These are phyloP conservation scores for Centropus unirufus DNA, from an alignment of 2,113 vertebrate species.

Conservation along the genomic window DNA sequence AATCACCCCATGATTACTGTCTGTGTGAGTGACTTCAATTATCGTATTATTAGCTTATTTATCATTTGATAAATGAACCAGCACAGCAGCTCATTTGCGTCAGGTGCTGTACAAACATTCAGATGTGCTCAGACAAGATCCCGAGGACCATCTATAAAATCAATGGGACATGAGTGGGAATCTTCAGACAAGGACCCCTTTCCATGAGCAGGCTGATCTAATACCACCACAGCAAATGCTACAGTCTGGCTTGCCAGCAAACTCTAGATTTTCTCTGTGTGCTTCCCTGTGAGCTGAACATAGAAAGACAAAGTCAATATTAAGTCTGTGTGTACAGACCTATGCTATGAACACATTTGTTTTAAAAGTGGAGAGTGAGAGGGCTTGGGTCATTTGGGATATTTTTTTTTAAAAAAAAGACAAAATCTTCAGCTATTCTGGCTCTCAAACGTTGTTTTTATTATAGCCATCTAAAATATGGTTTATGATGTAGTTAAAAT, in stretches of 20 bases:
- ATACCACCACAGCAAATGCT: background rate
- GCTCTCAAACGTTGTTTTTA: background rate
- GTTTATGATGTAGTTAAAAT: conserved; percentile 25
- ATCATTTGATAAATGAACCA: conserved; percentile 48
- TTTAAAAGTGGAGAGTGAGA: background rate
- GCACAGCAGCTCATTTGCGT: accelerated
- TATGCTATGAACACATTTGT: background rate
- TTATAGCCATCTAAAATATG: background rate
- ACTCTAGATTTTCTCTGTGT: accelerated
- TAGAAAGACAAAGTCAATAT: background rate
- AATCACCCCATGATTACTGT: conserved; percentile 34
- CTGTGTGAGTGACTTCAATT: conserved; percentile 37
- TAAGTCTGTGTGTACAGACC: background rate
- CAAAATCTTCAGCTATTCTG: background rate
- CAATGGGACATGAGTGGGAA: background rate
- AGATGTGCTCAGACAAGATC: conserved; percentile 2
- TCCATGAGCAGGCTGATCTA: background rate
- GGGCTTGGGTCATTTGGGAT: background rate
- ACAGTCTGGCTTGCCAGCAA: background rate
- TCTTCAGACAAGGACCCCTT: background rate
- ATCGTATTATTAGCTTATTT: conserved; percentile 23
- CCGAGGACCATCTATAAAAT: background rate
- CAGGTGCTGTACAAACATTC: conserved; percentile 37
- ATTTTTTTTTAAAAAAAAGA: background rate
- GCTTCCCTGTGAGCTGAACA: background rate